Conservation (phyloP, 2,888 invertebrate genomes). For the Abrostola tripartita region DNA sequence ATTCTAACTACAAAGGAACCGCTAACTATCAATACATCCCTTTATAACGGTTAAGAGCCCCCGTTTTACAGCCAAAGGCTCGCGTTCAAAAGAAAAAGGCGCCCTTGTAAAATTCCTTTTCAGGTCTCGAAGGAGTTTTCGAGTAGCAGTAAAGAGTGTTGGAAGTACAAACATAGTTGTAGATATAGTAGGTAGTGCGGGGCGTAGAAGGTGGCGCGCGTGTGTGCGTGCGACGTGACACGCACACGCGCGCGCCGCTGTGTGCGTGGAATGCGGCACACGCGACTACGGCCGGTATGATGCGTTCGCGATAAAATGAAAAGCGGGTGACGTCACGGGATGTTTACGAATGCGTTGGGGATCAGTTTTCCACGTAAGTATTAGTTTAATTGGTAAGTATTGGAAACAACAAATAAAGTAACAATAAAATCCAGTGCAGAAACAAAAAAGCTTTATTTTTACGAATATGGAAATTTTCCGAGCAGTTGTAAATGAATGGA, state of each 20-base stretch:
- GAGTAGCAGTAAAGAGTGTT: conserved; percentile 63
- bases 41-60: conserved; percentile 74
- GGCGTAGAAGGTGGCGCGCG: conserved; percentile 67
- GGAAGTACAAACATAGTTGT: conserved; percentile 65
- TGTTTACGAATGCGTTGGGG: conserved; percentile 42
- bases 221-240: conserved; percentile 77
- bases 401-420: not conserved
- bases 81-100: conserved; percentile 77
- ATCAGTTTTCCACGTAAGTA: conserved; percentile 32
- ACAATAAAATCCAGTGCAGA: not conserved
- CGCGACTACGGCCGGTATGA: conserved; percentile 59
- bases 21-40: conserved; percentile 73
- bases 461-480: not conserved
- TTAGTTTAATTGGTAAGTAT: conserved; percentile 18
- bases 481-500: conserved; percentile 1
- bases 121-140: conserved; percentile 82
- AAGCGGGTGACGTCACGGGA: conserved; percentile 67
- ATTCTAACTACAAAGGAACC: conserved; percentile 74
- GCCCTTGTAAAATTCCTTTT: conserved; percentile 84
- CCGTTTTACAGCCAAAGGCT: conserved; percentile 79
- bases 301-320: conserved; percentile 62
- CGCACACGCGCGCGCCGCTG: conserved; percentile 48
- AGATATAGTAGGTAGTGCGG: conserved; percentile 70
- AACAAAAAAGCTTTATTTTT: not conserved
- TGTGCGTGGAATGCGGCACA: conserved; percentile 76